phyloP scores from a whole-genome alignment of 1,140 invertebrate species.

The Asbolus verrucosus region DNA sequence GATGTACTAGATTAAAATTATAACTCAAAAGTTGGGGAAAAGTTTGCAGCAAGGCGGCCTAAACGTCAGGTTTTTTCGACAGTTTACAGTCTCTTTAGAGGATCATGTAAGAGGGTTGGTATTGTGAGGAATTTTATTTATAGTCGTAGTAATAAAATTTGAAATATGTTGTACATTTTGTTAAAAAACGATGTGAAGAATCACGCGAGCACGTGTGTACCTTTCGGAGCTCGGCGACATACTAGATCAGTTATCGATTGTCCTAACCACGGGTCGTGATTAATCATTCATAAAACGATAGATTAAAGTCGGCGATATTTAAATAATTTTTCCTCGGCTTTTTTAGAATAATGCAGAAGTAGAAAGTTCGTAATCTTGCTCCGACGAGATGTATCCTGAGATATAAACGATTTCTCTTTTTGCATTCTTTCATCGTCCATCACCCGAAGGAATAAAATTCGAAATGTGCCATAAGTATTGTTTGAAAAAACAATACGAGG shows the following conservation, averaged over 20 bases:
- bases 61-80: slow-evolving; percentile 17
- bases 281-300: slow-evolving; percentile 8
- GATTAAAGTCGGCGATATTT: slow-evolving; percentile 16
- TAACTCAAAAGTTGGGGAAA: slow-evolving; percentile 4
- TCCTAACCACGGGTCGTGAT: not conserved
- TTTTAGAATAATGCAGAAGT: slow-evolving; percentile 17
- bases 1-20: slow-evolving; percentile 11
- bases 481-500: slow-evolving; percentile 2
- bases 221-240: not conserved
- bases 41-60: slow-evolving; percentile 6
- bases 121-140: slow-evolving; percentile 21
- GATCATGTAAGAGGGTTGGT: slow-evolving; percentile 14
- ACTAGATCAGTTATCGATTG: slow-evolving; percentile 21
- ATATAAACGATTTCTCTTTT: slow-evolving; percentile 35
- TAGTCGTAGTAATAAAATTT: slow-evolving; percentile 26
- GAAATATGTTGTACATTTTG: slow-evolving; percentile 30
- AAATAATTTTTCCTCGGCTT: slow-evolving; percentile 24
- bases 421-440: slow-evolving; percentile 17
- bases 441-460: slow-evolving; percentile 16
- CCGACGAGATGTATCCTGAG: slow-evolving; percentile 15
- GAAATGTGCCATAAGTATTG: slow-evolving; percentile 23
- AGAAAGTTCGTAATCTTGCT: slow-evolving; percentile 28
- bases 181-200: slow-evolving; percentile 36
- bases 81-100: not conserved
- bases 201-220: slow-evolving; percentile 22